Percentiles rank a stretch among this genome's conserved stretches.
Conservation (phyloP, 2,113 vertebrate species). For the Morphnarchus princeps region DNA sequence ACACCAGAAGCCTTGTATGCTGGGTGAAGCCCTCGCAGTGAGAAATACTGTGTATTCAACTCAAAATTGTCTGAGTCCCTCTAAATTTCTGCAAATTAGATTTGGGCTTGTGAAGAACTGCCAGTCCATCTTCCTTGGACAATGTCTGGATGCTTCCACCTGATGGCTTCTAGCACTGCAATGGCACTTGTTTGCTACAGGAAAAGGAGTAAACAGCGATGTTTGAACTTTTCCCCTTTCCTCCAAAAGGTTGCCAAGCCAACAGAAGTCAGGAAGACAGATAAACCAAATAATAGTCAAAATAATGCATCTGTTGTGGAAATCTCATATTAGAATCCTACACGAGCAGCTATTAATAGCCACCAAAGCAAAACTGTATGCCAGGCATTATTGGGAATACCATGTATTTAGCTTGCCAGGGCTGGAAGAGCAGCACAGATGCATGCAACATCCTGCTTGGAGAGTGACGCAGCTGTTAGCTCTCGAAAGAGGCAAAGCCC, state of each 20-base stretch:
- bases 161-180: background rate
- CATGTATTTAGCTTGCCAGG: background rate
- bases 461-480: background rate
- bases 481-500: background rate
- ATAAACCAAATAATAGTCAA: background rate
- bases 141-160: background rate
- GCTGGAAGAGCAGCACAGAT: background rate
- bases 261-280: background rate
- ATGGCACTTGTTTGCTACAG: fast-evolving
- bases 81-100: background rate
- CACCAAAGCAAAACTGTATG: background rate
- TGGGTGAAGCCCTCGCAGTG: background rate
- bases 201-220: background rate
- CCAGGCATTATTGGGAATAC: background rate
- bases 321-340: background rate
- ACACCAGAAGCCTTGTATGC: background rate
- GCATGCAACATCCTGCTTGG: background rate
- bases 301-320: background rate
- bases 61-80: background rate
- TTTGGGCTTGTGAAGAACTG: background rate
- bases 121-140: background rate
- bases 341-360: background rate
- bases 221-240: background rate
- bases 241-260: background rate
- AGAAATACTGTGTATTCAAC: background rate